phyloP scores from a whole-genome alignment of 2,797 vertebrate species.

The Percopsis omiscomaycus region DNA sequence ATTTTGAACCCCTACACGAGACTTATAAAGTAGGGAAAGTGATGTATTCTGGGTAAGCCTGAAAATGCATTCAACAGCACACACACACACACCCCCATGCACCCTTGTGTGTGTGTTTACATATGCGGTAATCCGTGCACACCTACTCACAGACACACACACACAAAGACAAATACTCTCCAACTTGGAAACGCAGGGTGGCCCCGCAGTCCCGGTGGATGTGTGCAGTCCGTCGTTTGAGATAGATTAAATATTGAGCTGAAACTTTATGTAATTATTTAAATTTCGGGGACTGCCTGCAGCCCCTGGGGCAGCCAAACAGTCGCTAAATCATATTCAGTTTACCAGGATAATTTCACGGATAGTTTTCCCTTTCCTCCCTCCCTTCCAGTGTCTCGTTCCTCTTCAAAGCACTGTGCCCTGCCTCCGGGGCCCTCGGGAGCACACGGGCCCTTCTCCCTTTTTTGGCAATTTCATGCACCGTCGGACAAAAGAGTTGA shows the following conservation, averaged over 20 bases:
- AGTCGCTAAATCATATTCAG: slow-evolving; percentile 56
- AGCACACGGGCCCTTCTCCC: slow-evolving; percentile 11
- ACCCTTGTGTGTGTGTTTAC: not conserved
- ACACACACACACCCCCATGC: not conserved
- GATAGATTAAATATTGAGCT: slow-evolving; percentile 60
- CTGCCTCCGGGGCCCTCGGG: slow-evolving; percentile 11
- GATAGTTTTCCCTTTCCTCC: slow-evolving; percentile 31
- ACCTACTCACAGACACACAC: not conserved
- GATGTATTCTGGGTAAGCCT: too few species aligned
- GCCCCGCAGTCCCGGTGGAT: slow-evolving; percentile 7
- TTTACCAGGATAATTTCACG: slow-evolving; percentile 43
- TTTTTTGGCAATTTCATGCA: slow-evolving; percentile 56
- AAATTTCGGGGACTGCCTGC: slow-evolving; percentile 40
- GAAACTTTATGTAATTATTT: slow-evolving; percentile 60
- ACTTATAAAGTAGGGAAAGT: too few species aligned
- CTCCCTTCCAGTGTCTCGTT: slow-evolving; percentile 13
- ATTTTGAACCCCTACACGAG: too few species aligned
- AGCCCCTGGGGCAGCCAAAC: slow-evolving; percentile 40
- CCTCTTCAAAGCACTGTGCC: slow-evolving; percentile 29
- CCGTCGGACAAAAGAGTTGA: slow-evolving; percentile 51
- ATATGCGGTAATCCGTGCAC: not conserved
- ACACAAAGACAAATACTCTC: not conserved
- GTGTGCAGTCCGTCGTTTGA: slow-evolving; percentile 38
- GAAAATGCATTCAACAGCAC: not conserved
- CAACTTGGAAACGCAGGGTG: slow-evolving; percentile 11